Conservation (phyloP, 1,140 invertebrate species). For the Drosophila ficusphila region DNA sequence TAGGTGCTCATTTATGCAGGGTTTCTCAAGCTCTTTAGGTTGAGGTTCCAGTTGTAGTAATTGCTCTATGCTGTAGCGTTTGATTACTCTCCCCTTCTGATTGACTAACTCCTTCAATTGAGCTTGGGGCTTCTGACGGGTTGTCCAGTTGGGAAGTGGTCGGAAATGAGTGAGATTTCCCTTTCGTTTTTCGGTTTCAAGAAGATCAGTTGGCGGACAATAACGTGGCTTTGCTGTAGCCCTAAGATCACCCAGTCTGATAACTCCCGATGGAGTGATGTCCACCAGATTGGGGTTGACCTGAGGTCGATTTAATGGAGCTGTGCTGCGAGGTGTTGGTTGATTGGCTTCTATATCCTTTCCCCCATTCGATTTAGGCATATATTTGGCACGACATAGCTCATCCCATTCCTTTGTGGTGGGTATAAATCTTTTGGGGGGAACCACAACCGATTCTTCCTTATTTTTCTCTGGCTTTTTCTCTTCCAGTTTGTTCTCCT, state of each 20-base stretch:
- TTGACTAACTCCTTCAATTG: background rate
- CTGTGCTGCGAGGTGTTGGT: background rate
- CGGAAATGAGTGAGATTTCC: conserved; percentile 18
- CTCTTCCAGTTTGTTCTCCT: too few relatives aligned
- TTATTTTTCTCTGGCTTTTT: background rate
- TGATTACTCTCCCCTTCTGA: background rate
- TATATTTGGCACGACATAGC: conserved; percentile 27
- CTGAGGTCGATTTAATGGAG: background rate
- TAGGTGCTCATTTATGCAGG: background rate
- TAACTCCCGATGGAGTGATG: background rate
- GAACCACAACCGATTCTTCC: background rate
- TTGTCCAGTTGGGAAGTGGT: background rate
- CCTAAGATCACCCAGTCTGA: background rate
- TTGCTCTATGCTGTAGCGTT: conserved; percentile 50
- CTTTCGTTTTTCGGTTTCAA: conserved; percentile 6
- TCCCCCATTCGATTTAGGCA: background rate
- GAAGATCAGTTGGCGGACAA: background rate
- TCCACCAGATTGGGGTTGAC: background rate
- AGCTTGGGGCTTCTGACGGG: background rate
- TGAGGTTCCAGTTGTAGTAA: conserved; percentile 51
- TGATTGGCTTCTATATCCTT: background rate
- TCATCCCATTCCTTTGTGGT: conserved; percentile 70
- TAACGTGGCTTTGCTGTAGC: background rate
- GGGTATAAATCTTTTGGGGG: conserved; percentile 54
- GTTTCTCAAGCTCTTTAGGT: conserved; percentile 32